These are phyloP conservation scores for Dryomyza anilis DNA, from an alignment of 2,888 invertebrate genomes.

Conservation along the genomic window DNA sequence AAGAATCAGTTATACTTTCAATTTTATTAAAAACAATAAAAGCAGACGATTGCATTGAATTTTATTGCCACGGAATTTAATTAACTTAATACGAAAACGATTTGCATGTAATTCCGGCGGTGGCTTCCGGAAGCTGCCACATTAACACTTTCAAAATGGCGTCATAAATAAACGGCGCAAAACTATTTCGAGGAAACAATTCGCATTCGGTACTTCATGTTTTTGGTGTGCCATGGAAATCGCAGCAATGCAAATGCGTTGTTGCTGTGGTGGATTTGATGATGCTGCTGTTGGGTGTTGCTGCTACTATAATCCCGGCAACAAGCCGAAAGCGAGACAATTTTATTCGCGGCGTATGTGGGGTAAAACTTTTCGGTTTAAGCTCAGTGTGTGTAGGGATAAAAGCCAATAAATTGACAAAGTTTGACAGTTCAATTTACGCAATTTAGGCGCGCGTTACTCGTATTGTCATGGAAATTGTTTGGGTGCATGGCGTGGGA, in stretches of 20 bases:
- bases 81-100: slow-evolving; percentile 15
- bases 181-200: slow-evolving; percentile 22
- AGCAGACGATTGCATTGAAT: neutral
- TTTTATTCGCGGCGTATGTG: neutral
- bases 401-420: slow-evolving; percentile 38
- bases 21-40: too few species aligned
- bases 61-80: slow-evolving; percentile 15
- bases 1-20: too few species aligned
- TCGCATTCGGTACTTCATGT: neutral
- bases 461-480: neutral
- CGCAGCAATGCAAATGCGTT: neutral
- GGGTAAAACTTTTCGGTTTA: neutral
- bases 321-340: slow-evolving; percentile 4
- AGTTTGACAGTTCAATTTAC: slow-evolving; percentile 40
- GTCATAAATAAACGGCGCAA: slow-evolving; percentile 20
- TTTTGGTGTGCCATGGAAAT: neutral
- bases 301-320: neutral
- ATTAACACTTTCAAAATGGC: slow-evolving; percentile 27
- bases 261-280: slow-evolving; percentile 14
- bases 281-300: neutral
- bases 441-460: slow-evolving; percentile 26
- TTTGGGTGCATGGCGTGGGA: neutral
- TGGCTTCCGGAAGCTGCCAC: slow-evolving; percentile 15
- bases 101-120: slow-evolving; percentile 14
- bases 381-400: too few species aligned